phyloP scores from a whole-genome alignment of 2,888 invertebrate species.

The Drosophila formosana region DNA sequence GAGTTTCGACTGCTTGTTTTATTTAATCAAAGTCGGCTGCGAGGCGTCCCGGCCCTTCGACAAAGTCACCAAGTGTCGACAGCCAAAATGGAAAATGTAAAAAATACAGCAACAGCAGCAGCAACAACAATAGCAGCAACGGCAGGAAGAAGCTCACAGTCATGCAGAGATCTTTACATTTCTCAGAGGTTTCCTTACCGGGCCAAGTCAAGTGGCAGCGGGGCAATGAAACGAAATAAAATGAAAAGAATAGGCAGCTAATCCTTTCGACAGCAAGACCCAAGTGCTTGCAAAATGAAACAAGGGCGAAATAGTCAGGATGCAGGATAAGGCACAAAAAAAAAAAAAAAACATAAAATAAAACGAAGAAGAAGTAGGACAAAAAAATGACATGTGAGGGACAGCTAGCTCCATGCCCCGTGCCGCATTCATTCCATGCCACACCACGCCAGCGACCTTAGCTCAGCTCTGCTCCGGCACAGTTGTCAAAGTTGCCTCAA shows the following conservation, averaged over 20 bases:
- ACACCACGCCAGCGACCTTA: neutral
- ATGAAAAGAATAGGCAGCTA: conserved; percentile 39
- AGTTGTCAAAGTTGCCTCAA: conserved; percentile 39
- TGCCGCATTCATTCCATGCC: conserved; percentile 4
- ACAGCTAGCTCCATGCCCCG: conserved; percentile 30
- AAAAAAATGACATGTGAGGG: conserved; percentile 47
- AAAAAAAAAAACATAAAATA: neutral
- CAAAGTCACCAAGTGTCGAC: conserved; percentile 21
- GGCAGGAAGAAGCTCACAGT: conserved; percentile 1
- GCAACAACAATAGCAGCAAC: neutral
- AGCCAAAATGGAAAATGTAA: conserved; percentile 11
- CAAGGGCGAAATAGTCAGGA: conserved; percentile 24
- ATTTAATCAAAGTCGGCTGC: conserved; percentile 39
- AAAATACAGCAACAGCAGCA: neutral
- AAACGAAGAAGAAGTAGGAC: neutral
- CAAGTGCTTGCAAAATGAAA: conserved; percentile 29
- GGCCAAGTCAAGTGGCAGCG: conserved; percentile 37
- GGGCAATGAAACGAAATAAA: conserved; percentile 42
- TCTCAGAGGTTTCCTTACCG: conserved; percentile 24
- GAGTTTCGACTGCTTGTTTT: neutral
- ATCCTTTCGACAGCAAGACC: conserved; percentile 38
- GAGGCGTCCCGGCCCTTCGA: neutral
- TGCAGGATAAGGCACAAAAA: neutral
- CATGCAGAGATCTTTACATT: conserved; percentile 18
- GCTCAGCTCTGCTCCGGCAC: neutral